Conservation (phyloP, 1,140 invertebrate genomes). For the Vanessa tameamea region DNA sequence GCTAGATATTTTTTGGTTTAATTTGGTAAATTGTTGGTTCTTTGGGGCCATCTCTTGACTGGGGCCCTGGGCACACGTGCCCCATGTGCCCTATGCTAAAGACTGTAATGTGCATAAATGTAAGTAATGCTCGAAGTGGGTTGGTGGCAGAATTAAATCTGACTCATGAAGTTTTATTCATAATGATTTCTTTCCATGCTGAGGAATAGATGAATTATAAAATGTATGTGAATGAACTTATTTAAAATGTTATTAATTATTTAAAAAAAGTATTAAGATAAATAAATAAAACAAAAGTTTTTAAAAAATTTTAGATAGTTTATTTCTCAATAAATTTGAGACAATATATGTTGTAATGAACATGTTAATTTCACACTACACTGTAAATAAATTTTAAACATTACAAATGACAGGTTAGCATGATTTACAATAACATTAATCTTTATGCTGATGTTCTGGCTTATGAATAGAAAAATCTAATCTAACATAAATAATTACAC, state of each 20-base stretch:
- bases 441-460: constrained; percentile 79
- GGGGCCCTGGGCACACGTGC: no score
- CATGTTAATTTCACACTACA: constrained; percentile 15
- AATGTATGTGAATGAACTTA: no score
- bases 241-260: no score
- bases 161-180: neutral
- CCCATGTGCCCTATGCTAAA: no score
- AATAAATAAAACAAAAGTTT: constrained; percentile 12
- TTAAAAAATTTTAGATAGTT: constrained; percentile 15
- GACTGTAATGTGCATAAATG: no score
- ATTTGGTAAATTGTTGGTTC: no score
- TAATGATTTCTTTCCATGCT: neutral
- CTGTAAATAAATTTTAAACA: constrained; percentile 21
- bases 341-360: constrained; percentile 9
- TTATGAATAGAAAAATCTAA: constrained; percentile 95
- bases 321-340: constrained; percentile 34
- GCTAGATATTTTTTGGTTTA: no score
- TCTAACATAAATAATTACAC: constrained; percentile 96
- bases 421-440: constrained; percentile 50
- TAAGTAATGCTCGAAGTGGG: no score
- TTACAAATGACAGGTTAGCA: constrained; percentile 23
- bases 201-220: neutral
- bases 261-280: neutral
- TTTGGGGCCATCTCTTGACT: no score
- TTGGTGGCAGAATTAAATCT: neutral